These are phyloP conservation scores for Mamestra brassicae DNA, from an alignment of 2,888 invertebrate genomes.

Conservation along the genomic window DNA sequence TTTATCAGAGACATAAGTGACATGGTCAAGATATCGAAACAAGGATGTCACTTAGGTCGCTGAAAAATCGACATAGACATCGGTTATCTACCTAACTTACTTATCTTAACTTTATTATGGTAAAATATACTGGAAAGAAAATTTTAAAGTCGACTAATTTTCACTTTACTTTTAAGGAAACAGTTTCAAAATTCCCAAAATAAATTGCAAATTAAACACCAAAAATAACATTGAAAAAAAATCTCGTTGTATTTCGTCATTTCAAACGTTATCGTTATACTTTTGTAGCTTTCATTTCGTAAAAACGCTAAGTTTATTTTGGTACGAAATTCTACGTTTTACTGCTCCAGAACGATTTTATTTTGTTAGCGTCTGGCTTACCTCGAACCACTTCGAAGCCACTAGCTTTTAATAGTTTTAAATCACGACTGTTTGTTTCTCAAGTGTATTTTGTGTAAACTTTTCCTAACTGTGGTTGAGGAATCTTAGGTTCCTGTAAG, in stretches of 20 bases:
- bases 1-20: too few species aligned
- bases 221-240: slow-evolving; percentile 15
- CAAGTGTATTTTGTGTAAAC: slow-evolving; percentile 41
- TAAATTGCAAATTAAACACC: slow-evolving; percentile 11
- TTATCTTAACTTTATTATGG: background rate
- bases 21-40: too few species aligned
- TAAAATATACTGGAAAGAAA: background rate
- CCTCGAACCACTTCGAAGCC: slow-evolving; percentile 40
- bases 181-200: background rate
- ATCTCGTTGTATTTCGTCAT: slow-evolving; percentile 39
- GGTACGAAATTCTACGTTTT: slow-evolving; percentile 56
- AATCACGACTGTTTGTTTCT: slow-evolving; percentile 35
- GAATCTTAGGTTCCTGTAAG: slow-evolving; percentile 32
- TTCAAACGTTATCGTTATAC: slow-evolving; percentile 47
- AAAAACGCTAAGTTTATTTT: slow-evolving; percentile 64
- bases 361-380: slow-evolving; percentile 59
- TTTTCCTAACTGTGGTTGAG: slow-evolving; percentile 23
- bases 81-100: too few species aligned
- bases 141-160: background rate
- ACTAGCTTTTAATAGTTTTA: slow-evolving; percentile 42
- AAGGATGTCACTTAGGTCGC: too few species aligned
- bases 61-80: too few species aligned
- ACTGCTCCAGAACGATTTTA: slow-evolving; percentile 49
- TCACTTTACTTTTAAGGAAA: background rate
- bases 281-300: slow-evolving; percentile 58